These are phyloP conservation scores for Synchiropus splendidus DNA, from an alignment of 2,113 vertebrate genomes.

Conservation along the genomic window DNA sequence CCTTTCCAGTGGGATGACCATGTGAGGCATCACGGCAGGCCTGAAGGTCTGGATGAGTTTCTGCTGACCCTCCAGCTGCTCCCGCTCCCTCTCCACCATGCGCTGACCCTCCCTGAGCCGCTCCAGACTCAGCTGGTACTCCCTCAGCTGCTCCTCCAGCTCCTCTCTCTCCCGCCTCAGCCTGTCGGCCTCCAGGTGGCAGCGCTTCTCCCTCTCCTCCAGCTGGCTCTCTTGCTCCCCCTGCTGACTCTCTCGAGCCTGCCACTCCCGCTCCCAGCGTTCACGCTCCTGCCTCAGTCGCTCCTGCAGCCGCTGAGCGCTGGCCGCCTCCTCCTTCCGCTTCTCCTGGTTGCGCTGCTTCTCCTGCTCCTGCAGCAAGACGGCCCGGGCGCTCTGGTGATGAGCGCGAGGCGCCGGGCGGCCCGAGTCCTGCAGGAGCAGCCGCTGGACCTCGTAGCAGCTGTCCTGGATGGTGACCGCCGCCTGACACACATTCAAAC, in stretches of 20 bases:
- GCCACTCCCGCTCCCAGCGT: constrained; percentile 78
- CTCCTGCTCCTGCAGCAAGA: constrained; percentile 83
- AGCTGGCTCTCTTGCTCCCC: constrained; percentile 56
- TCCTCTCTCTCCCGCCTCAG: constrained; percentile 70
- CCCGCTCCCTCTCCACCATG: constrained; percentile 73
- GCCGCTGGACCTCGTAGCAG: constrained; percentile 75
- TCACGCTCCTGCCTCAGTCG: constrained; percentile 78
- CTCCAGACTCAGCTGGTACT: constrained; percentile 89
- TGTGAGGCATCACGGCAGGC: constrained; percentile 41
- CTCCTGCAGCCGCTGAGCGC: constrained; percentile 70
- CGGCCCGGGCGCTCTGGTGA: constrained; percentile 60
- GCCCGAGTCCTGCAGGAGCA: constrained; percentile 71
- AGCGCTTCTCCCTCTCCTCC: constrained; percentile 66
- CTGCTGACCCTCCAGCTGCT: constrained; percentile 71
- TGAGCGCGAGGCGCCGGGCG: constrained; percentile 34
- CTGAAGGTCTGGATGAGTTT: constrained; percentile 68
- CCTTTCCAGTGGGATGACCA: constrained; percentile 59
- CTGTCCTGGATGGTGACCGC: constrained; percentile 84
- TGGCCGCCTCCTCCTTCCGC: constrained; percentile 77
- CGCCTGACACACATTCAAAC: constrained; percentile 62
- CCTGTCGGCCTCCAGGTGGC: constrained; percentile 62
- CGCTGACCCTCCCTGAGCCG: constrained; percentile 82
- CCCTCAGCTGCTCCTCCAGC: constrained; percentile 74
- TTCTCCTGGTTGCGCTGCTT: constrained; percentile 87
- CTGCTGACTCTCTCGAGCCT: constrained; percentile 65